Percentiles rank a stretch among this genome's conserved stretches.
phyloP scores from a whole-genome alignment of 2,113 vertebrate species.

The Asarcornis scutulata region DNA sequence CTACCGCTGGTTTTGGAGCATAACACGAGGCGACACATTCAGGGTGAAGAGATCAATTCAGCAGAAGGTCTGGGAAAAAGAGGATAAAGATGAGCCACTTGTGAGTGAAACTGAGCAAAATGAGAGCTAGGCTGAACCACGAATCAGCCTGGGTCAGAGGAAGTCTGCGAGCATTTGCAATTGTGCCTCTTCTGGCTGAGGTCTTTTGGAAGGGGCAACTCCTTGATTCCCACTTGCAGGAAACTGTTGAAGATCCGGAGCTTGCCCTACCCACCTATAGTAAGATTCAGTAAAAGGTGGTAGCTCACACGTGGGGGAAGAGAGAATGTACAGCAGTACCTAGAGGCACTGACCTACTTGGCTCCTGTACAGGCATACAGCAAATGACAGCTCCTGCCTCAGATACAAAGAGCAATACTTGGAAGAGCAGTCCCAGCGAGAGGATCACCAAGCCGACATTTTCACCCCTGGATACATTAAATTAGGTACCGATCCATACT shows the following conservation, averaged over 20 bases:
- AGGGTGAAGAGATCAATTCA: neutral
- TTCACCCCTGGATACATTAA: slow-evolving; percentile 20
- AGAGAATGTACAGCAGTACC: neutral
- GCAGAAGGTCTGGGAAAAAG: neutral
- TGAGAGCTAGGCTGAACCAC: neutral
- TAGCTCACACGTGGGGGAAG: neutral
- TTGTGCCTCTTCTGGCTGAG: neutral
- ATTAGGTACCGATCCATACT: neutral
- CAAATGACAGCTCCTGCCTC: neutral
- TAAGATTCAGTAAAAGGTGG: neutral
- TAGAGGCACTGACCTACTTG: neutral
- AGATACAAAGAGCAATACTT: neutral
- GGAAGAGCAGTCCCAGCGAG: neutral
- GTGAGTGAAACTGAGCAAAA: neutral
- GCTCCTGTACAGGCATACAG: neutral
- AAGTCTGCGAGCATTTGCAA: neutral
- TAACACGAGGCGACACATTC: rapidly evolving
- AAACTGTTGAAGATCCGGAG: neutral
- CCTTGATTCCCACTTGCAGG: rapidly evolving
- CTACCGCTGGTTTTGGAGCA: neutral
- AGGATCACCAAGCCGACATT: neutral
- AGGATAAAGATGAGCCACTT: neutral
- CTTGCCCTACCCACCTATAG: neutral
- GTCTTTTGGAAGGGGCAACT: neutral
- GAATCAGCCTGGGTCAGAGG: neutral